Base-by-base conservation (phyloP, 2,888 invertebrate genomes). In the Conops quadrifasciatus region DNA sequence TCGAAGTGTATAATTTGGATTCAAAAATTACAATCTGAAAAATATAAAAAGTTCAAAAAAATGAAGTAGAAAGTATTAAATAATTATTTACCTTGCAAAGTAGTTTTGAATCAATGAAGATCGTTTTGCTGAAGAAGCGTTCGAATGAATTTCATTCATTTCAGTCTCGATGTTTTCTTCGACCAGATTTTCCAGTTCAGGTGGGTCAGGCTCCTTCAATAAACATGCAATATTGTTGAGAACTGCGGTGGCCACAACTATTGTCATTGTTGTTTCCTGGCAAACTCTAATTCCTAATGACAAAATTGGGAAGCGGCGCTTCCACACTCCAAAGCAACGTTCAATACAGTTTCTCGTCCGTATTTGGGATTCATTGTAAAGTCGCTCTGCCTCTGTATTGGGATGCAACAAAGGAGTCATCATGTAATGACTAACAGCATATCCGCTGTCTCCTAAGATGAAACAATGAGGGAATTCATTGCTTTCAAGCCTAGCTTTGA, bases 401-500 rank as follows among this genome's bases (percentile, higher is more conserved):
- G 56, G 24, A 56, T 56, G 21, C 19, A 21, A 19, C 56, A 56
- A 24, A 21, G 56, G 56, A 56, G 13, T 56, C 56, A 56, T 56
- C 56, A 21, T 7, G 13, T 56, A 56, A n/a, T 56, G 2, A 56
- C 24, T 56, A 19, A 24, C n/a, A 2, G 56, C 56, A 56, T 56
- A 56, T 56, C 56, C 56, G 5, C 56, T 24, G 56, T 56, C 56
- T 24, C 56, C 24, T 21, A 19, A 56, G 21, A 56, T 24, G n/a
- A 56, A 43, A 13, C 56, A 56, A 56, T 2, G 11, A 24, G 56
- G 56, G 21, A 56, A 24, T 56, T 56, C 56, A n/a, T 56, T 56
- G 36, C 9, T 43, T 43, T 60, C 51, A 45, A 71, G 11, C 21
- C 58, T 19, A 16, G 36, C 45, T 65, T 71, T 66, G 28, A 59